Base-by-base conservation (phyloP, 2,888 invertebrate genomes). In the Lithophane ornitopus region DNA sequence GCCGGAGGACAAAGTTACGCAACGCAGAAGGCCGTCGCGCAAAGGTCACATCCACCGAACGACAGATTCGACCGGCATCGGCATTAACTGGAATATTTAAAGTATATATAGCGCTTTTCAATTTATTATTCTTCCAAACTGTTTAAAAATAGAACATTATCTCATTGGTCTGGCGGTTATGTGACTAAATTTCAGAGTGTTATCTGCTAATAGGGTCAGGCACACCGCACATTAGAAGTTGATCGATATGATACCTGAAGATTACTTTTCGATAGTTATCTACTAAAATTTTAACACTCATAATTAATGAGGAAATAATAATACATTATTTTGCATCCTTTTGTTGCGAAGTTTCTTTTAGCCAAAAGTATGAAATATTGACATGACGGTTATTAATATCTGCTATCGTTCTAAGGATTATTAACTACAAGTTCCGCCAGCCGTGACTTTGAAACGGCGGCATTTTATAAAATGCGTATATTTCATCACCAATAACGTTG, bases 1-100 rank as follows among this genome's bases (percentile, higher is more conserved):
- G 84, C 83, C 80, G 85, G 89, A 86, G 89, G 89, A 87, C 90
- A 75, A 76, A 56, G 76, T 91, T 89, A 89, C 78, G 90, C 87
- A 91, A 91, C 78, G 44, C 70, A 78, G 82, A 89, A 90, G 90
- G 89, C 89, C 90, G 87, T 68, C 74, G 75, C 79, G 76, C 69
- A 90, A 90, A 91, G 91, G 89, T 91, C 85, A 87, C 80, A 70
- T 80, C 86, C 73, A 70, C 76, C 78, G 80, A 69, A 77, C 81
- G 79, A 76, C 81, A 74, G 84, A 80, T 79, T 86, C 75, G 83
- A 82, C 82, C 85, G 81, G 62, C 69, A 66, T 72, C 85, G 81
- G 62, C 69, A 66, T 72, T 83, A 74, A 78, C 76, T 83, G 81
- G 79, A 79, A 85, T 82, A 80, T 78, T 58, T 28, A 58, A 41